phyloP scores from a whole-genome alignment of 2,888 invertebrate species.

The Euplagia quadripunctaria region DNA sequence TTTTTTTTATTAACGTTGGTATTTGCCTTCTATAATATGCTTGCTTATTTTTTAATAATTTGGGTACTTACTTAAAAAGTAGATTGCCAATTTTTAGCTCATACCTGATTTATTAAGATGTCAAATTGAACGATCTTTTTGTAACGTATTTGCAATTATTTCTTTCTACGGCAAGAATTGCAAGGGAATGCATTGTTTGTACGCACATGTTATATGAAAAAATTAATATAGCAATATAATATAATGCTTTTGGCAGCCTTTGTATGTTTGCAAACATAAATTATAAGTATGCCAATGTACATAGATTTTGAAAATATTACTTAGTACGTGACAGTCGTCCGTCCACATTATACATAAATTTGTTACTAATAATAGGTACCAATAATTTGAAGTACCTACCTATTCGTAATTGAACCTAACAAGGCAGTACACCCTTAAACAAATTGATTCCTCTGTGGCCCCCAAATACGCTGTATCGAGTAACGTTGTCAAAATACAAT shows the following conservation, averaged over 20 bases:
- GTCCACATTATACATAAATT: neutral
- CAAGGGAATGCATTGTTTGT: slow-evolving; percentile 24
- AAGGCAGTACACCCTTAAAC: neutral
- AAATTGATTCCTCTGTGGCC: neutral
- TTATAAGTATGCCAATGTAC: too few species aligned
- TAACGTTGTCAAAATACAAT: neutral
- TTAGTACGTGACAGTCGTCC: neutral
- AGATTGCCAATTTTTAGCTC: slow-evolving; percentile 48
- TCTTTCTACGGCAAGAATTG: slow-evolving; percentile 43
- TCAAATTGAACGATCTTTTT: slow-evolving; percentile 16
- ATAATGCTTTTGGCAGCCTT: neutral
- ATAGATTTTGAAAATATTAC: neutral
- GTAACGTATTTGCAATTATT: slow-evolving; percentile 24
- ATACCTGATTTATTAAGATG: slow-evolving; percentile 58
- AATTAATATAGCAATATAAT: slow-evolving; percentile 35
- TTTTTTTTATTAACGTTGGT: slow-evolving; percentile 31
- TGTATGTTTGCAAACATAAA: neutral
- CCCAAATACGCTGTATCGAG: too few species aligned
- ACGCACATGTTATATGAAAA: slow-evolving; percentile 13
- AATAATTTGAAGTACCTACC: neutral
- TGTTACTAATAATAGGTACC: neutral
- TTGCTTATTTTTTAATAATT: slow-evolving; percentile 53
- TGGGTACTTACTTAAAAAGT: slow-evolving; percentile 45
- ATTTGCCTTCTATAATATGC: slow-evolving; percentile 44
- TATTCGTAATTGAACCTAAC: neutral